Evolutionary conservation across 2,113 vertebrate genomes (phyloP).

Genomic region (Gorilla gorilla): DNA sequence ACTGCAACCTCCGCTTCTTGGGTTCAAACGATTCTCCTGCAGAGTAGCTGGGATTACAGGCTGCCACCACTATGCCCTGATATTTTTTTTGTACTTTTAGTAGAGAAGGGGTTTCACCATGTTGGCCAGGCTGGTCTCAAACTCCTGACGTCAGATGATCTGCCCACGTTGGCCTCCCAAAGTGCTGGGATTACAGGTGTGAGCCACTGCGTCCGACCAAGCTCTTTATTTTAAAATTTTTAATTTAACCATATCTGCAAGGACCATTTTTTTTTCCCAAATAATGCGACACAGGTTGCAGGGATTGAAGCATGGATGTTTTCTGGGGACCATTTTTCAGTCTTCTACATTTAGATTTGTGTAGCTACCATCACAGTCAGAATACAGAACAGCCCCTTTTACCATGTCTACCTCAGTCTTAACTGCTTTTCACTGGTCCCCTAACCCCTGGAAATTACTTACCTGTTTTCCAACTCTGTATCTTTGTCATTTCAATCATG

Average conservation of each 20-base stretch:
- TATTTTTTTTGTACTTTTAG: too few relatives aligned
- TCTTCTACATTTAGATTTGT: neutral
- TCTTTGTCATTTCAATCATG: neutral
- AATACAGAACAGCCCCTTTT: neutral
- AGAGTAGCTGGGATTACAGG: too few relatives aligned
- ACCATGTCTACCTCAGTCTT: neutral
- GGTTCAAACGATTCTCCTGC: too few relatives aligned
- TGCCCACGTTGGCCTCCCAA: fast-evolving
- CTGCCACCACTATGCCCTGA: too few relatives aligned
- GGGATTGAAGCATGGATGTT: fast-evolving
- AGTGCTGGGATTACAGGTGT: too few relatives aligned
- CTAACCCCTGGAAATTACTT: neutral
- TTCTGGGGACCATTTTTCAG: neutral
- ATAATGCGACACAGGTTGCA: neutral
- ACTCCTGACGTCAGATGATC: too few relatives aligned
- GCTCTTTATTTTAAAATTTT: neutral
- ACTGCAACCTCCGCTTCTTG: too few relatives aligned
- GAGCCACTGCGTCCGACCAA: neutral
- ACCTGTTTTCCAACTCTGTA: neutral
- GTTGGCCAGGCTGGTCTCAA: too few relatives aligned
- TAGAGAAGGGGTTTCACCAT: too few relatives aligned
- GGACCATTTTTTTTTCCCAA: fast-evolving
- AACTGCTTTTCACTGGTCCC: neutral
- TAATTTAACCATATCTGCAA: neutral
- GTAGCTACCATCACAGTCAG: neutral